Evolutionary conservation across 1,140 invertebrate species (phyloP), one percentile per base, ranked within the genome.

Genomic region (Drosophila oshimai): DNA sequence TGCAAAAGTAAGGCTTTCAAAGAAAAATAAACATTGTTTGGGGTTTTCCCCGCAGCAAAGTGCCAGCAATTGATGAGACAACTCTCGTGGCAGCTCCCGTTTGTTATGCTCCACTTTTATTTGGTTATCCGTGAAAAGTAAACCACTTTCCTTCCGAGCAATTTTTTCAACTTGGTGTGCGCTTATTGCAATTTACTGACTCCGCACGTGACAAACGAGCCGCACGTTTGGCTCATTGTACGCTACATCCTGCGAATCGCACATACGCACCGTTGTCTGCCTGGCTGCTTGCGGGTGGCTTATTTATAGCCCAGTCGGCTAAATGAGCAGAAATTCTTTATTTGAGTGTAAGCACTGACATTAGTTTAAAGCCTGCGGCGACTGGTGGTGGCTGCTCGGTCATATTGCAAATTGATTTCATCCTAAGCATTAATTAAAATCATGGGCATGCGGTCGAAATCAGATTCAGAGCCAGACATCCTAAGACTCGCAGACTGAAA

Each of bases 141-240:
- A 50, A 50, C 58, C 62, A 44, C 50, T 73, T 54, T 37, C 28
- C 22, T 10, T 24, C 53, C 75, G 29, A n/a, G n/a, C 62, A 70
- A 70, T 74, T 74, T 64, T 64, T 58, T 58, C 50, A 73, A 70
- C 77, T 74, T 69, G 72, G 67, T 54, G 55, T 53, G 57, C 57
- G 41, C 77, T 79, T 70, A 80, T 79, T 79, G 76, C 76, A 79
- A 79, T 79, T 79, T 79, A 79, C 76, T 70, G 70, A 79, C 76
- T 74, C 34, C 55, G 70, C 62, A 79, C 76, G 76, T 79, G 76
- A 79, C 70, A 80, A 80, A 79, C 76, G 76, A 78, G 75, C 45
- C 61, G 45, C 75, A 78, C 75, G 75, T 78, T 69, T 42, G 18
- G 6, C 69, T 53, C 75, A 69, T 78, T 78, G 62, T 70, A 79